Evolutionary conservation across 2,113 vertebrate species (phyloP).

Genomic region (Strix aluco): DNA sequence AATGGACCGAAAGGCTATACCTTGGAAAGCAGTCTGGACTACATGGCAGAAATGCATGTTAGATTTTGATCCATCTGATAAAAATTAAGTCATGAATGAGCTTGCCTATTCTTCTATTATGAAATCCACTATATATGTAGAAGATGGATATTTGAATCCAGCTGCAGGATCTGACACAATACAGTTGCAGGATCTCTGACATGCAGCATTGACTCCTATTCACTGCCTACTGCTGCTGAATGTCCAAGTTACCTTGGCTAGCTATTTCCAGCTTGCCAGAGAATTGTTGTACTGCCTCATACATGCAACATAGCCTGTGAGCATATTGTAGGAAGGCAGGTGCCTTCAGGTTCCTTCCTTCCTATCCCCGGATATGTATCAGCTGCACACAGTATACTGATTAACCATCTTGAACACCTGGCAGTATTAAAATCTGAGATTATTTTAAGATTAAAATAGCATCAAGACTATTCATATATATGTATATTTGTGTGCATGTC

Average conservation of each 20-base stretch:
- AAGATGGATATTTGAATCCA: not conserved
- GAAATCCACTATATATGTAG: not conserved
- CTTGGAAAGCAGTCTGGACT: not conserved
- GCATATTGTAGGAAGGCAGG: not conserved
- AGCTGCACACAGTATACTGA: not conserved
- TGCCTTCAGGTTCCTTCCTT: conserved; percentile 35
- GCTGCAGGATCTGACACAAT: not conserved
- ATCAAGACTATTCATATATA: conserved; percentile 24
- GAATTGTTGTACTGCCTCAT: not conserved
- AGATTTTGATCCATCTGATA: not conserved
- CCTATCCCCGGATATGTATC: conserved; percentile 20
- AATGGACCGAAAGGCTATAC: not conserved
- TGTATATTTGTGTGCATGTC: not conserved
- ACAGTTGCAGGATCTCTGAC: not conserved
- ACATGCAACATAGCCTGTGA: not conserved
- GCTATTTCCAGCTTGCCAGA: not conserved
- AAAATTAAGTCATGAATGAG: not conserved
- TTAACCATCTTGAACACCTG: conserved; percentile 11
- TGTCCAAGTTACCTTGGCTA: not conserved
- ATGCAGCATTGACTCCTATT: not conserved
- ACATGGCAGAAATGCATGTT: not conserved
- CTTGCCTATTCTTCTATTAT: not conserved
- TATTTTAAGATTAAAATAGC: conserved; percentile 38
- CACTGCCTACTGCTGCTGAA: not conserved
- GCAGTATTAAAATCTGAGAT: conserved; percentile 38